phyloP scores from a whole-genome alignment of 2,888 invertebrate genomes.

The Chironomus tentans region DNA sequence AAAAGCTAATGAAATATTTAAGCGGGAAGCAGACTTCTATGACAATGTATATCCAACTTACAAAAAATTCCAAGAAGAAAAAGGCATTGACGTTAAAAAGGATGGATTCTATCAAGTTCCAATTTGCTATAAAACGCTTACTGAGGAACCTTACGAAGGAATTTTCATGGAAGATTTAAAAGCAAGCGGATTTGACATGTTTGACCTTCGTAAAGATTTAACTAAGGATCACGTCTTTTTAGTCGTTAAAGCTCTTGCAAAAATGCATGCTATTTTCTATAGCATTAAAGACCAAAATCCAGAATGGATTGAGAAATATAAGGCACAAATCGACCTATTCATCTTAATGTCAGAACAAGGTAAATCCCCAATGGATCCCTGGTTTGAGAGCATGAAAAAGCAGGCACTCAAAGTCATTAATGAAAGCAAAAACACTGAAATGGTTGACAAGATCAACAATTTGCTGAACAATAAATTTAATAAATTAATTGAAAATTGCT shows the following conservation, averaged over 20 bases:
- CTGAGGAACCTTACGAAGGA: conserved; percentile 39
- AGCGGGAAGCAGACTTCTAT: conserved; percentile 36
- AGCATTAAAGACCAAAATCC: conserved; percentile 38
- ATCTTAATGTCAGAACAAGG: conserved; percentile 31
- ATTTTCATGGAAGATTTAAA: conserved; percentile 45
- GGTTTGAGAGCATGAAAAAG: conserved; percentile 33
- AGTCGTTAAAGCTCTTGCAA: conserved; percentile 42
- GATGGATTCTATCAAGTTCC: conserved; percentile 34
- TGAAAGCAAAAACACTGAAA: conserved; percentile 30
- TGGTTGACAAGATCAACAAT: conserved; percentile 29
- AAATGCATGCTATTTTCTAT: conserved; percentile 44
- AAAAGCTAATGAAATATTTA: conserved; percentile 33
- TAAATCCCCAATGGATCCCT: conserved; percentile 30
- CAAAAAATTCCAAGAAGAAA: conserved; percentile 33
- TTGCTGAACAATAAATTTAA: conserved; percentile 29
- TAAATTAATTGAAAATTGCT: conserved; percentile 20
- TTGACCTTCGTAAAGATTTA: conserved; percentile 40
- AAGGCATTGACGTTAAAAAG: conserved; percentile 30
- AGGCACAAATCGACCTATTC: conserved; percentile 34
- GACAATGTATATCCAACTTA: conserved; percentile 35
- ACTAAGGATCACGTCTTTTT: conserved; percentile 37
- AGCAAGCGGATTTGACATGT: conserved; percentile 40
- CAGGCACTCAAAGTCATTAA: background rate
- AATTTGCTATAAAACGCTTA: conserved; percentile 31
- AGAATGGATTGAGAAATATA: conserved; percentile 31